Evolutionary conservation across 1,140 invertebrate species (phyloP).

Genomic region (Chrysopa pallens): DNA sequence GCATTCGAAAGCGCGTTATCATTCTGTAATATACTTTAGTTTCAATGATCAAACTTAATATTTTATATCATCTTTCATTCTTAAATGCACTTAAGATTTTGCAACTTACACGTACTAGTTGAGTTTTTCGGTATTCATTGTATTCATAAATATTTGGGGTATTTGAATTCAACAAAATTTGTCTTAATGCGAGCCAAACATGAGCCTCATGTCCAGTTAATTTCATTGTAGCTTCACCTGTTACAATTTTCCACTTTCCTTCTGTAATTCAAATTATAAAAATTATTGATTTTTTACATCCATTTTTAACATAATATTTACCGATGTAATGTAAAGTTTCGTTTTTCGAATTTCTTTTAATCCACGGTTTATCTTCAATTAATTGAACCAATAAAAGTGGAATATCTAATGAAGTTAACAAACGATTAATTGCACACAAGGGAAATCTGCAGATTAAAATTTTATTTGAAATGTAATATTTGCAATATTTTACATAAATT

Average conservation of each 20-base stretch:
- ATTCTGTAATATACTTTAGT: no score
- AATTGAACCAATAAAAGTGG: slow-evolving; percentile 52
- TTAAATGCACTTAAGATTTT: no score
- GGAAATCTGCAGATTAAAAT: slow-evolving; percentile 24
- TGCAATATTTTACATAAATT: no score
- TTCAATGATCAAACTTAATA: no score
- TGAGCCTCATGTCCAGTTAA: slow-evolving; percentile 42
- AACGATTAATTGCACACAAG: slow-evolving; percentile 35
- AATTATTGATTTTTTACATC: slow-evolving; percentile 3
- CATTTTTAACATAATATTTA: slow-evolving; percentile 9
- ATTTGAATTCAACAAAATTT: slow-evolving; percentile 42
- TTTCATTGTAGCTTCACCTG: slow-evolving; percentile 27
- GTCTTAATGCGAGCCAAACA: slow-evolving; percentile 49
- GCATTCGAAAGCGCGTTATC: no score
- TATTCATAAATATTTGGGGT: slow-evolving; percentile 45
- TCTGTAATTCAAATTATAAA: slow-evolving; percentile 14
- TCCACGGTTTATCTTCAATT: slow-evolving; percentile 49
- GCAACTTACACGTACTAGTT: slow-evolving; percentile 34
- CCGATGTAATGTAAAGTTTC: slow-evolving; percentile 30
- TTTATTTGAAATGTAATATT: no score
- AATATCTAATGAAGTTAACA: slow-evolving; percentile 48
- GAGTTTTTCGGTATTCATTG: slow-evolving; percentile 40
- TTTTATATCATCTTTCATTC: no score
- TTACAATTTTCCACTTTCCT: slow-evolving; percentile 40
- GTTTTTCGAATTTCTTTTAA: slow-evolving; percentile 28